A percentile compares a stretch with the other conserved stretches of the same genome.
These are phyloP conservation scores for Drosophila falleni DNA, from an alignment of 2,888 invertebrate genomes.

Conservation along the genomic window DNA sequence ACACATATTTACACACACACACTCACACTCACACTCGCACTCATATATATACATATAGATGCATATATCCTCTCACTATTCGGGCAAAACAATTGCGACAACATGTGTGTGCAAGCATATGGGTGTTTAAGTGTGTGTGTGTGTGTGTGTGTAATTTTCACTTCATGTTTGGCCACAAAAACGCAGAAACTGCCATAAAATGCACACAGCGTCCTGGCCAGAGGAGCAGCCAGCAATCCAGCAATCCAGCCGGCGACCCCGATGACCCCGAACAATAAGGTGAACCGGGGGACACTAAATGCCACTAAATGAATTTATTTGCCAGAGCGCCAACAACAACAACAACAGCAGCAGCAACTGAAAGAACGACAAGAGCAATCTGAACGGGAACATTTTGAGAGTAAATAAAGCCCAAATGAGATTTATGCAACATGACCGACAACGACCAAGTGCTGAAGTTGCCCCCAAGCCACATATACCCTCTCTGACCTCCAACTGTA, in stretches of 20 bases:
- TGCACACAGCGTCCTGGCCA: slow-evolving; percentile 63
- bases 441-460: slow-evolving; percentile 81
- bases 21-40: too few species aligned
- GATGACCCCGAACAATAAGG: slow-evolving; percentile 77
- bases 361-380: slow-evolving; percentile 47
- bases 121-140: slow-evolving; percentile 22
- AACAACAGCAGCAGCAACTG: slow-evolving; percentile 16
- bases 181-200: slow-evolving; percentile 81
- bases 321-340: slow-evolving; percentile 51
- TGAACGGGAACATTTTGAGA: slow-evolving; percentile 77
- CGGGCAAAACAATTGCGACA: slow-evolving; percentile 75
- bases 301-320: slow-evolving; percentile 83
- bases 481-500: slow-evolving; percentile 7
- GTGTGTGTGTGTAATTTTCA: slow-evolving; percentile 74
- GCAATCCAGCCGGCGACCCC: slow-evolving; percentile 19
- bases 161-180: slow-evolving; percentile 81
- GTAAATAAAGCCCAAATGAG: slow-evolving; percentile 83
- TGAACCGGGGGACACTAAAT: slow-evolving; percentile 80
- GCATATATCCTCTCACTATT: slow-evolving; percentile 16
- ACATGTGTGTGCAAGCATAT: slow-evolving; percentile 33
- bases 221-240: slow-evolving; percentile 29
- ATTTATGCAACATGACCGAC: slow-evolving; percentile 82
- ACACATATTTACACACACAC: slow-evolving; percentile 35
- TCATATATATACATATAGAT: neutral
- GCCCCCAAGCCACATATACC: slow-evolving; percentile 49